Evolutionary conservation across 2,113 vertebrate genomes (phyloP).

Genomic region (Indicator indicator): DNA sequence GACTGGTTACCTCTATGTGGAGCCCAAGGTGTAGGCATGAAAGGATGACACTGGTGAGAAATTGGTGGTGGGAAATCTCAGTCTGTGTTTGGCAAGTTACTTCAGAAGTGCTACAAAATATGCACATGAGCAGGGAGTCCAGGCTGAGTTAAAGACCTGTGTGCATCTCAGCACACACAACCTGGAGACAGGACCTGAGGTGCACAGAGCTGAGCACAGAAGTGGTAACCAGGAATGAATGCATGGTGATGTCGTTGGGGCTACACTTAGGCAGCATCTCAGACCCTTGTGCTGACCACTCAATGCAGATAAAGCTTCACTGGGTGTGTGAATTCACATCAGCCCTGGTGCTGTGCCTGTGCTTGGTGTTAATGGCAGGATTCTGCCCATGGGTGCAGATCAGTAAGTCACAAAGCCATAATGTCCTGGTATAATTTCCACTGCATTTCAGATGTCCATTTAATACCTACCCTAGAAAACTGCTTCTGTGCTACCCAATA

Average conservation of each 20-base stretch:
- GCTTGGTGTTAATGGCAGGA: background rate
- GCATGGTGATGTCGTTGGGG: background rate
- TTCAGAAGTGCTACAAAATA: background rate
- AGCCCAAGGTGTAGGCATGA: background rate
- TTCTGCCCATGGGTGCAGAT: background rate
- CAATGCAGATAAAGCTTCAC: background rate
- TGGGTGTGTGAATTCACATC: background rate
- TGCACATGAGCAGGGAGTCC: background rate
- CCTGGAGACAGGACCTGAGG: fast-evolving
- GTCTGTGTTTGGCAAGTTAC: background rate
- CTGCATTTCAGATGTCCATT: background rate
- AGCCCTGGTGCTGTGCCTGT: background rate
- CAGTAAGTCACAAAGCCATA: fast-evolving
- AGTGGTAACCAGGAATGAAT: background rate
- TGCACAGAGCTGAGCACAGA: fast-evolving
- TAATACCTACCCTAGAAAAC: background rate
- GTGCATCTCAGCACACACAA: background rate
- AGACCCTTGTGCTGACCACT: background rate
- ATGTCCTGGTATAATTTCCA: fast-evolving
- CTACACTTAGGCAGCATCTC: background rate
- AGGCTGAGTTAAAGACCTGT: fast-evolving
- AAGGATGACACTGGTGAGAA: background rate
- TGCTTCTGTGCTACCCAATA: background rate
- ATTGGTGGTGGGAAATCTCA: background rate
- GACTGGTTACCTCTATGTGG: background rate